Conservation (phyloP, 2,113 vertebrate genomes). For the Hiodon tergisus region DNA sequence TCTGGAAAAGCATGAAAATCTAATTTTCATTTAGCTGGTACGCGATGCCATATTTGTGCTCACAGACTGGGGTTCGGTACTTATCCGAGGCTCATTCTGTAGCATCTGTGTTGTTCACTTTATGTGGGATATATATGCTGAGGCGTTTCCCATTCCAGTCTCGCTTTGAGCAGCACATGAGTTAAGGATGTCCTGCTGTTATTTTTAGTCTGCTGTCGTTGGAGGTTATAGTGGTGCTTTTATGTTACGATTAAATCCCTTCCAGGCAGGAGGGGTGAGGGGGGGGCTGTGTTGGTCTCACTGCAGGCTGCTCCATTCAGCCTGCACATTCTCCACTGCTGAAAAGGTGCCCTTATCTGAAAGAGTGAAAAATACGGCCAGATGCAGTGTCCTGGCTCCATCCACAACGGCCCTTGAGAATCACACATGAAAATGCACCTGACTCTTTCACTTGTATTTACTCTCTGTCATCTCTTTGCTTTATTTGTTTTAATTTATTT, state of each 20-base stretch:
- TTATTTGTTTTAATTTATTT: too few species aligned
- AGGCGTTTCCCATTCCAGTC: background rate
- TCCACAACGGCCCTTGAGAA: background rate
- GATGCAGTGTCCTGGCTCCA: background rate
- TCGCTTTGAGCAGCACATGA: background rate
- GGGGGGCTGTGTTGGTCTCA: constrained; percentile 27
- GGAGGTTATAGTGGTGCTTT: constrained; percentile 28
- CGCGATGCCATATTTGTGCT: background rate
- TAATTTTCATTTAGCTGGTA: background rate
- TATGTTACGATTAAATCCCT: constrained; percentile 31
- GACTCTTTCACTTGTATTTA: background rate
- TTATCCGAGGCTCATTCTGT: background rate
- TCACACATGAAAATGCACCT: background rate
- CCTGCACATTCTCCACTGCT: constrained; percentile 31
- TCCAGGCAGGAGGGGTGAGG: background rate
- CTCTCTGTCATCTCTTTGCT: background rate
- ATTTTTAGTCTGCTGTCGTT: constrained; percentile 41
- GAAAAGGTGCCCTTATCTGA: constrained; percentile 46
- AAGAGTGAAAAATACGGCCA: constrained; percentile 30
- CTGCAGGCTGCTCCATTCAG: constrained; percentile 26
- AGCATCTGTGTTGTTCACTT: background rate
- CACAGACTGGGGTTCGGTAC: background rate
- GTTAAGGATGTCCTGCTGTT: constrained; percentile 28
- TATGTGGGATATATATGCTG: background rate
- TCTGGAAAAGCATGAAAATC: too few species aligned